Base-by-base conservation (phyloP, 2,888 invertebrate genomes). In the Dromius quadrimaculatus region DNA sequence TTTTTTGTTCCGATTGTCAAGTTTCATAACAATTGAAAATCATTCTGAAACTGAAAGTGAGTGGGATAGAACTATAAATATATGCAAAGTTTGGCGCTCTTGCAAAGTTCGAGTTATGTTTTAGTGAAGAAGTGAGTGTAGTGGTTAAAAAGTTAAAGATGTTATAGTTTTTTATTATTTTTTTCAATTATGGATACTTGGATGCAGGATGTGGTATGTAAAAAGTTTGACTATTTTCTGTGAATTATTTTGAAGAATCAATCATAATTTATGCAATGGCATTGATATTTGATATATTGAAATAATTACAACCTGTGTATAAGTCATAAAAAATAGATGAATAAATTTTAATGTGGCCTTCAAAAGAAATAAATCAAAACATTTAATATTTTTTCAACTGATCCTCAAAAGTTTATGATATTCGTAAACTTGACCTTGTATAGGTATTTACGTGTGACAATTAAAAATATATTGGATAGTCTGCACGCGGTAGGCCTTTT, bases 161-260 rank as follows among this genome's bases (percentile, higher is more conserved):
- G 66, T 50, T 64, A 50, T 72, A 63, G 41, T 43, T 13, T 47
- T 50, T 34, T 23, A 9, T 68, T 62, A 54, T 17, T 50, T 28
- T 15, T 59, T n/a, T 54, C 28, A 15, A 65, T 61, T 57, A 82
- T 82, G 82, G 82, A 83, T 74, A 79, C 77, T 70, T 83, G 83
- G 83, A 82, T 82, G 82, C 81, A 82, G 70, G 81, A 82, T 76
- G 79, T 83, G 82, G 83, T 83, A 81, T 68, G 81, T 77, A 72
- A 15, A 15, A 41, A 20, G 20, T 70, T 50, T 66, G 36, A 36
- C 13, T 36, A 36, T 50, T 17, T 50, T 20, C 13, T n/a, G 1
- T 50, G 2, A 47, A 47, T 47, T 17, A 8, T 1, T 36, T 36
- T 36, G n/a, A 1, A 13, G 36, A n/a, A n/a, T n/a, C n/a, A n/a